Base-by-base conservation (phyloP, 2,797 vertebrate species). In the Nannoperca obscura region DNA sequence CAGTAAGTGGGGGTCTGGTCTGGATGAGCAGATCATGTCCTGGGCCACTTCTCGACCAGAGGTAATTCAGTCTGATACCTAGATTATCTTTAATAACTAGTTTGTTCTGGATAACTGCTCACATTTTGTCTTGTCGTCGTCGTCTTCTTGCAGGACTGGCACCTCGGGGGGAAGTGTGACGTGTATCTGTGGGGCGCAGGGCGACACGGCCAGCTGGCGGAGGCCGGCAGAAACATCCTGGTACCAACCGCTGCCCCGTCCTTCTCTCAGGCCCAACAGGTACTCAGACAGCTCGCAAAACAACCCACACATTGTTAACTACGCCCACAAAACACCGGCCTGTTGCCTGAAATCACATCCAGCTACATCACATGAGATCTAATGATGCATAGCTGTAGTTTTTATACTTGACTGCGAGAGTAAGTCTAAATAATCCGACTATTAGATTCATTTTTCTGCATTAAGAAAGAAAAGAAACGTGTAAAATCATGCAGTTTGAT, bases 21-120 rank as follows among this genome's bases (percentile, higher is more conserved):
- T 98, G 96, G 98, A 99, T 84, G 98, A 99, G 69, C 98, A 99
- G 90, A 96, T 99, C 86, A 99, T 99, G 97, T 98, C 97, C n/a
- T 99, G 98, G 98, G 98, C 98, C 86, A 98, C 96, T 0, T 97
- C 97, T 5, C 96, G 96, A 91, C 98, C 98, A 49, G 98, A 99
- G 97, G 98, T 99, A 82, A 91, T 91, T 34, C 0, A 64, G 7
- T 27, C 6, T 27, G n/a, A 67, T 24, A 7, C 38, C 13, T 32
- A 13, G 50, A 60, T 61, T 1, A 44, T 2, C 44, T 70, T 3
- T 5, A 69, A 65, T 57, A 7, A 50, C 13, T 2, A 13, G 24
- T 52, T 55, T 47, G 2, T n/a, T 59, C 27, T 46, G 4, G 14
- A 47, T 34, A 15, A 14, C 62, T 12, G n/a, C 8, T 30, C 4